phyloP scores from a whole-genome alignment of 2,888 invertebrate species.

The Leptinotarsa juncta region DNA sequence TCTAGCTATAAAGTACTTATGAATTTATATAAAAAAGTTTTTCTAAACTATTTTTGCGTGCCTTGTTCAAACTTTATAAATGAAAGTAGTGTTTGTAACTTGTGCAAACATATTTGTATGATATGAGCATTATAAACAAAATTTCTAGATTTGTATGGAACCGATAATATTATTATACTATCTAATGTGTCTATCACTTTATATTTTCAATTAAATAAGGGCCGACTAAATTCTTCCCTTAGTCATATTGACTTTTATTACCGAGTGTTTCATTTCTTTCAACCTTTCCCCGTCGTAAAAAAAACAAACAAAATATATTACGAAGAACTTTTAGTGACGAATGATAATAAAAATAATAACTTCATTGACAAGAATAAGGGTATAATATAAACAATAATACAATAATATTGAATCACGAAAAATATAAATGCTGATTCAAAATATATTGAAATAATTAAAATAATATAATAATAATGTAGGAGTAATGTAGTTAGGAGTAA shows the following conservation, averaged over 20 bases:
- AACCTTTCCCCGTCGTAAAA: not conserved
- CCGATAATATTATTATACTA: conserved; percentile 55
- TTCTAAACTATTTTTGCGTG: conserved; percentile 64
- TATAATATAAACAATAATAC: too few species aligned
- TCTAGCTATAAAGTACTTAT: conserved; percentile 53
- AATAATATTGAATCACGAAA: too few species aligned
- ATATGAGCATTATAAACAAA: conserved; percentile 53
- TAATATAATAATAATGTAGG: too few species aligned
- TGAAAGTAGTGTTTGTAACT: conserved; percentile 57
- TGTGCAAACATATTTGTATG: conserved; percentile 53
- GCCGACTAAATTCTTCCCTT: conserved; percentile 63
- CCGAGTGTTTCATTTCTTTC: conserved; percentile 51
- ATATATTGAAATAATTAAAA: too few species aligned
- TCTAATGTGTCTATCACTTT: conserved; percentile 62
- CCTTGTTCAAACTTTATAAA: conserved; percentile 62
- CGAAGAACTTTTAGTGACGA: too few species aligned
- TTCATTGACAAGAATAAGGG: too few species aligned
- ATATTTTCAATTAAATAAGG: conserved; percentile 65
- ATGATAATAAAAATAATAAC: too few species aligned
- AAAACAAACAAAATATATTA: too few species aligned
- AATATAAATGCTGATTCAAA: too few species aligned
- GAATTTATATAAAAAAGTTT: conserved; percentile 53
- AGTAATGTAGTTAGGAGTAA: too few species aligned
- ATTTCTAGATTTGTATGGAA: conserved; percentile 64
- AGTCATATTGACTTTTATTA: conserved; percentile 63